A percentile compares a stretch with the other conserved stretches of the same genome.
Evolutionary conservation across 2,797 vertebrate genomes (phyloP).

Genomic region (Pantherophis vulpinus): DNA sequence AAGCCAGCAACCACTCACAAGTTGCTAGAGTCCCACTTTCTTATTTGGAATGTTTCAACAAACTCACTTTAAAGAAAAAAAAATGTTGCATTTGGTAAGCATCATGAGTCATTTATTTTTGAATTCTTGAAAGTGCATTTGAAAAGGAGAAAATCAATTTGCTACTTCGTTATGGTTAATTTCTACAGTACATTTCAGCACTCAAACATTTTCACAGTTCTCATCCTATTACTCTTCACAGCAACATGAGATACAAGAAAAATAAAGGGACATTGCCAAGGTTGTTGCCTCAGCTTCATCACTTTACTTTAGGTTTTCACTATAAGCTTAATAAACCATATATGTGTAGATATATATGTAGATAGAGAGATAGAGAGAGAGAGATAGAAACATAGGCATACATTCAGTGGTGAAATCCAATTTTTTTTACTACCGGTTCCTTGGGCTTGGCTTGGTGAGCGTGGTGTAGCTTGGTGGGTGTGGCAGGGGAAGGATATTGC

Average conservation of each 20-base stretch:
- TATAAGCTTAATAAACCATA: background rate
- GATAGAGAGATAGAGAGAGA: too few relatives aligned
- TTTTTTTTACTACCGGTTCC: too few relatives aligned
- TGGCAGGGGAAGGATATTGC: too few relatives aligned
- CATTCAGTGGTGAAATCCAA: too few relatives aligned
- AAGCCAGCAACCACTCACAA: background rate
- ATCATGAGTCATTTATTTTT: background rate
- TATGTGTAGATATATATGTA: too few relatives aligned
- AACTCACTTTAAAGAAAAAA: background rate
- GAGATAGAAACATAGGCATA: background rate
- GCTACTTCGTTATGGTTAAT: background rate
- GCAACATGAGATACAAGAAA: background rate
- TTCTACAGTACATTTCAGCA: background rate
- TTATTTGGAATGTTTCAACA: background rate
- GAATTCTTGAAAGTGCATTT: background rate
- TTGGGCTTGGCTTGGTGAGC: too few relatives aligned
- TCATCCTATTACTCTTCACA: background rate
- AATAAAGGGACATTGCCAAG: background rate
- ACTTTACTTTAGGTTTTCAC: background rate
- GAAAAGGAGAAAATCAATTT: background rate
- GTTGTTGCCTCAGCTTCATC: background rate
- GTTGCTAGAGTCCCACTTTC: background rate
- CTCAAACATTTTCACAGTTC: background rate
- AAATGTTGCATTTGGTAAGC: background rate
- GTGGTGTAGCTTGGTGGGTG: too few relatives aligned